These are phyloP conservation scores for Cheiracanthium punctorium DNA, from an alignment of 2,888 invertebrate genomes.

Conservation along the genomic window DNA sequence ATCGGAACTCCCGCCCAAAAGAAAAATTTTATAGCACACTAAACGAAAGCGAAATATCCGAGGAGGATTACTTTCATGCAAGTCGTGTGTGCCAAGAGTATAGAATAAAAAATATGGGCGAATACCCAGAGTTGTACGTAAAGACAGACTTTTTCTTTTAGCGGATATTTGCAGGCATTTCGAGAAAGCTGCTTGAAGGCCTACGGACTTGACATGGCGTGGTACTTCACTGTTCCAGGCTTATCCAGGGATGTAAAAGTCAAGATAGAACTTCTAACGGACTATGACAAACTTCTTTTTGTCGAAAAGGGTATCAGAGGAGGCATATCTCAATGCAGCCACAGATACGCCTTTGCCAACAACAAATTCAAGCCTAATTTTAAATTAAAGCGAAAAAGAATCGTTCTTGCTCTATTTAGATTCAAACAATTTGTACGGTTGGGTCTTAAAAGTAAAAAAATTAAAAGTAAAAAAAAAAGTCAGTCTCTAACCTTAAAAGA, in stretches of 20 bases:
- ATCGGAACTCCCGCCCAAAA: conserved; percentile 71
- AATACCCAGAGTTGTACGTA: conserved; percentile 50
- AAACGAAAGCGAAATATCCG: conserved; percentile 23
- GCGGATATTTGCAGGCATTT: not conserved
- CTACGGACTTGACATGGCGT: conserved; percentile 73
- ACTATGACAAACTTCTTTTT: no score
- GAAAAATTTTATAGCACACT: no score
- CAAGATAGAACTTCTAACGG: conserved; percentile 73
- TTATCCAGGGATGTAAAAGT: conserved; percentile 74
- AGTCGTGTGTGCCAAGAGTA: conserved; percentile 70
- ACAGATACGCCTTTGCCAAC: conserved; percentile 39
- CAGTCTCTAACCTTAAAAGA: conserved; percentile 69
- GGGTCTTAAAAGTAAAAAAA: no score
- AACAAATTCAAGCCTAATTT: conserved; percentile 35
- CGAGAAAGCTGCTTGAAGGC: conserved; percentile 71
- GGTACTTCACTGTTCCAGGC: conserved; percentile 49
- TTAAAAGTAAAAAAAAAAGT: no score
- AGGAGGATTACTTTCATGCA: conserved; percentile 63
- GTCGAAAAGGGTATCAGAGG: no score
- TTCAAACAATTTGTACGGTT: conserved; percentile 71
- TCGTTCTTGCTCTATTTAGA: conserved; percentile 58
- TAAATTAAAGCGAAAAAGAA: conserved; percentile 36
- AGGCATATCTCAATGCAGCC: no score
- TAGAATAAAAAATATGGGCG: conserved; percentile 70
- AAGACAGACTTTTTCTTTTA: not conserved